phyloP scores from a whole-genome alignment of 2,797 vertebrate genomes.

The Caiman crocodilus region DNA sequence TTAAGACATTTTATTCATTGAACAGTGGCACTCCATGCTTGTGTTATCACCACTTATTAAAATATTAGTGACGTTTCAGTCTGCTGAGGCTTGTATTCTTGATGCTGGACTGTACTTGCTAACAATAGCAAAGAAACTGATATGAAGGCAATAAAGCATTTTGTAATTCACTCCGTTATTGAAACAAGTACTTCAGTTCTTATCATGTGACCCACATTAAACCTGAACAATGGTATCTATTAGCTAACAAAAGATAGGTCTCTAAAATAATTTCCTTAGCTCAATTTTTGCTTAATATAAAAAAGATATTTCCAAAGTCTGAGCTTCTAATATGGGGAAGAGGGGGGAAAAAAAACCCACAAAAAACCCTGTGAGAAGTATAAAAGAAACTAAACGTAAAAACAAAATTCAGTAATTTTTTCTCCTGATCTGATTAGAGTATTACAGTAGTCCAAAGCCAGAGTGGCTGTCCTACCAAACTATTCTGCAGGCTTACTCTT shows the following conservation, averaged over 20 bases:
- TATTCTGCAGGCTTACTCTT: not conserved
- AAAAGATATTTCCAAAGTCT: not conserved
- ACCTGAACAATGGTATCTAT: not conserved
- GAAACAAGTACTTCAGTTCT: not conserved
- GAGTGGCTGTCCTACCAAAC: not conserved
- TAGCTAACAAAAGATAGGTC: not conserved
- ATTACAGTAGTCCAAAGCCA: not conserved
- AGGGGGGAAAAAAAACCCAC: constrained; percentile 21
- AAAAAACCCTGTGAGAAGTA: constrained; percentile 5
- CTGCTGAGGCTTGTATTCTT: constrained; percentile 37
- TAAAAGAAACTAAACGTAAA: constrained; percentile 35
- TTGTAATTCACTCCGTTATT: not conserved
- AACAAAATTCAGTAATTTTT: not conserved
- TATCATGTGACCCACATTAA: not conserved
- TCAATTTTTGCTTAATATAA: not conserved
- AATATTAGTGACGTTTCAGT: constrained; percentile 41
- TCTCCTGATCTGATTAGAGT: not conserved
- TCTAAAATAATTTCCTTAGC: not conserved
- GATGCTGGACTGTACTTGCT: constrained; percentile 38
- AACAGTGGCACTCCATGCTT: constrained; percentile 46
- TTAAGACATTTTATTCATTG: constrained; percentile 59
- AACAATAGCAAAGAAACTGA: constrained; percentile 28
- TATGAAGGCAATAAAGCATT: not conserved
- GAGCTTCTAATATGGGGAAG: constrained; percentile 17
- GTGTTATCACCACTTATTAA: constrained; percentile 60